Evolutionary conservation across 2,113 vertebrate species (phyloP).

Genomic region (Malurus alboscapulatus): DNA sequence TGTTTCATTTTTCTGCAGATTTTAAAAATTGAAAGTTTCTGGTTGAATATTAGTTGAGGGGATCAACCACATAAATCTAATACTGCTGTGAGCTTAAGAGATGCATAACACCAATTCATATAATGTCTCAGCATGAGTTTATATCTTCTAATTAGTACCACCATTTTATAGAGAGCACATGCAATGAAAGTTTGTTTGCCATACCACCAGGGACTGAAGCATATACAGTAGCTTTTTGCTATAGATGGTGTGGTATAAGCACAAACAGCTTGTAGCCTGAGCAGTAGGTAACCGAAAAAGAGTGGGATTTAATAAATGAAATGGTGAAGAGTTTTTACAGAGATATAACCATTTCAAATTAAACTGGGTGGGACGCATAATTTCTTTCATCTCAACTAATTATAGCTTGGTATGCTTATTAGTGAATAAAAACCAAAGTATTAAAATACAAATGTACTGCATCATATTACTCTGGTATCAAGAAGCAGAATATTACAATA

Average conservation of each 20-base stretch:
- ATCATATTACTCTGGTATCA: slow-evolving; percentile 47
- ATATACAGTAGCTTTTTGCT: slow-evolving; percentile 48
- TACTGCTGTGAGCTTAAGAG: slow-evolving; percentile 80
- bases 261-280: slow-evolving; percentile 56
- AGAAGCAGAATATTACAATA: slow-evolving; percentile 72
- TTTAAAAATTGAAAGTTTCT: slow-evolving; percentile 59
- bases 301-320: slow-evolving; percentile 70
- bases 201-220: slow-evolving; percentile 71
- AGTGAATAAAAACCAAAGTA: slow-evolving; percentile 43
- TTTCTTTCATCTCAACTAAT: slow-evolving; percentile 67
- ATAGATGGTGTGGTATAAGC: slow-evolving; percentile 30
- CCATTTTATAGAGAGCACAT: slow-evolving; percentile 75
- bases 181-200: slow-evolving; percentile 76
- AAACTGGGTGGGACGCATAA: slow-evolving; percentile 52
- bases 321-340: slow-evolving; percentile 51
- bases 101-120: slow-evolving; percentile 78
- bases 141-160: slow-evolving; percentile 81
- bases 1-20: slow-evolving; percentile 49
- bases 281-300: slow-evolving; percentile 72
- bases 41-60: slow-evolving; percentile 72
- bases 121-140: slow-evolving; percentile 79
- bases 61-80: slow-evolving; percentile 74
- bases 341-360: slow-evolving; percentile 62
- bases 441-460: slow-evolving; percentile 56
- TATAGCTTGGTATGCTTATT: slow-evolving; percentile 65